phyloP scores from a whole-genome alignment of 2,888 invertebrate species.

The Lacanobia wlatinum region DNA sequence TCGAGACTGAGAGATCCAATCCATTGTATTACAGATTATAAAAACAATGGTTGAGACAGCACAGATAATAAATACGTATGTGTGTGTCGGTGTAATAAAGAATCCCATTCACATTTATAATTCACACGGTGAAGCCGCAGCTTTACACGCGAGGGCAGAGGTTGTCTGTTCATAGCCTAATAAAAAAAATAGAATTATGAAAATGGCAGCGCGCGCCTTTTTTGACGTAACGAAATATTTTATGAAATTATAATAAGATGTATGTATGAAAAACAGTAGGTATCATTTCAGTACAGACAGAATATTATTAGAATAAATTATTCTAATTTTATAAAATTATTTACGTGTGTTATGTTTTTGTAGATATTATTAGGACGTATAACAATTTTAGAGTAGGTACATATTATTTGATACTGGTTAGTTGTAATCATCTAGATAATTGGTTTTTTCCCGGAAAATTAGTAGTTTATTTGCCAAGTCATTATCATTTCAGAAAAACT shows the following conservation, averaged over 20 bases:
- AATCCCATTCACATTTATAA: conserved; percentile 65
- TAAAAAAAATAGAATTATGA: conserved; percentile 29
- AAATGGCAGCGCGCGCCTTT: conserved; percentile 36
- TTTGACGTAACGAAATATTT: conserved; percentile 21
- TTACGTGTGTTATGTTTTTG: background rate
- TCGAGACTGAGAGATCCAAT: conserved; percentile 31
- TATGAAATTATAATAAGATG: conserved; percentile 18
- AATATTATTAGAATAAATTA: conserved; percentile 8
- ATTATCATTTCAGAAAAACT: conserved; percentile 7
- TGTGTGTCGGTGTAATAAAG: conserved; percentile 53
- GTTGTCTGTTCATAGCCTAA: conserved; percentile 58
- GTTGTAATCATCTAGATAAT: background rate
- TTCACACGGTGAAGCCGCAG: conserved; percentile 56
- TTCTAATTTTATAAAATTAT: conserved; percentile 5
- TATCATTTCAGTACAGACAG: background rate
- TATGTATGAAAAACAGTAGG: background rate
- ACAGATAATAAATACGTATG: conserved; percentile 24
- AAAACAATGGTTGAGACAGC: conserved; percentile 54
- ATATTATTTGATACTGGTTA: background rate
- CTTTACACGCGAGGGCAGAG: conserved; percentile 65
- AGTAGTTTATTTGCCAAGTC: conserved; percentile 7
- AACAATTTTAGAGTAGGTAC: background rate
- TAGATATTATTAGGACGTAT: no score
- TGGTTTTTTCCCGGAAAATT: background rate
- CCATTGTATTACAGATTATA: conserved; percentile 61